Conservation (phyloP, 2,113 vertebrate species). For the Fukomys damarensis region DNA sequence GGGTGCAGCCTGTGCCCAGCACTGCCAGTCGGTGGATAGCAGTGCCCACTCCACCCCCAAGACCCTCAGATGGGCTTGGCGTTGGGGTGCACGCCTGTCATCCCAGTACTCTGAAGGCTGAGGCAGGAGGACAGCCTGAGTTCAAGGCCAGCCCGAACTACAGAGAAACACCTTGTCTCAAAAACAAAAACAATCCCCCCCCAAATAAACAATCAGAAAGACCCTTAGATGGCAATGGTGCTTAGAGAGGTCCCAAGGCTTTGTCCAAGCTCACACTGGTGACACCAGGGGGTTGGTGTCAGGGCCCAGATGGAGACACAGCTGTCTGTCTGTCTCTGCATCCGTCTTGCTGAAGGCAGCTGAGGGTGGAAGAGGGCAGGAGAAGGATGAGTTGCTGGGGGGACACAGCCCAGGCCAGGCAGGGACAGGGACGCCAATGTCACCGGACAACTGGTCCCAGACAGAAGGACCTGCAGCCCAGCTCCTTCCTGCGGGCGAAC, state of each 20-base stretch:
- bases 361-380: too few species aligned
- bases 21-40: fast-evolving
- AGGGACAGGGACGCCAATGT: neutral
- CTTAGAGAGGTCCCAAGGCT: neutral
- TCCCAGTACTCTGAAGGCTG: neutral
- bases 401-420: neutral
- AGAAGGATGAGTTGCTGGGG: fast-evolving
- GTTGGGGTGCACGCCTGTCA: neutral
- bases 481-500: neutral
- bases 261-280: neutral
- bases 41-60: neutral
- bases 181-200: neutral
- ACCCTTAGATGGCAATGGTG: neutral
- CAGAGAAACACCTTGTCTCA: too few species aligned
- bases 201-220: neutral
- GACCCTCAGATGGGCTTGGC: neutral
- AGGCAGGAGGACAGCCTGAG: neutral
- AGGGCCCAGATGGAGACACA: neutral
- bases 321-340: neutral
- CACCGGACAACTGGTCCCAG: too few species aligned
- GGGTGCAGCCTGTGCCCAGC: neutral
- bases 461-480: fast-evolving
- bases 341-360: neutral
- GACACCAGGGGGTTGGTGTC: neutral
- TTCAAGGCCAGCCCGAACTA: neutral